Percentiles rank a stretch among this genome's conserved stretches.
These are phyloP conservation scores for Cheilosia impressa DNA, from an alignment of 2,888 invertebrate species.

Conservation along the genomic window DNA sequence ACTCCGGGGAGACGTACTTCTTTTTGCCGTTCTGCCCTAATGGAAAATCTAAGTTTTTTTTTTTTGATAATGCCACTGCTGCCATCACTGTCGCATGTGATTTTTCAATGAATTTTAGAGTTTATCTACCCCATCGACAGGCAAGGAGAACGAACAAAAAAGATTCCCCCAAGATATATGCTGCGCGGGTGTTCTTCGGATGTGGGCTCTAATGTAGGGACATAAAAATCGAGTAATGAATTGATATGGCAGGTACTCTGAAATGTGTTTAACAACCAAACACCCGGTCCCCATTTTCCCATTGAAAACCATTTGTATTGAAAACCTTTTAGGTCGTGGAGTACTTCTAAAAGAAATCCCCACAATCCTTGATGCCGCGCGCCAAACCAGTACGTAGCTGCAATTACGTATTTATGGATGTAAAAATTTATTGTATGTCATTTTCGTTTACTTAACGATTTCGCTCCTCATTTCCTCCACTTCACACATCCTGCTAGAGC, in stretches of 20 bases:
- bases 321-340: constrained; percentile 36
- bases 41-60: constrained; percentile 40
- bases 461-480: constrained; percentile 16
- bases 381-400: no score
- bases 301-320: constrained; percentile 8
- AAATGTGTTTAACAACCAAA: constrained; percentile 54
- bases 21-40: constrained; percentile 13
- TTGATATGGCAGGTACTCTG: constrained; percentile 56
- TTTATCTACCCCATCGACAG: background rate
- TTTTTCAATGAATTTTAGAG: constrained; percentile 52
- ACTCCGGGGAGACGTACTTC: background rate
- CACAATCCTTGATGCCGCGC: no score
- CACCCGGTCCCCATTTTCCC: background rate
- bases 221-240: constrained; percentile 53
- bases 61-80: background rate
- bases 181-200: constrained; percentile 2
- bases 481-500: constrained; percentile 21
- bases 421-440: background rate
- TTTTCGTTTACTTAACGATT: constrained; percentile 1
- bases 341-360: constrained; percentile 1
- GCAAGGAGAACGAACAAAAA: background rate
- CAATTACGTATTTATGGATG: background rate
- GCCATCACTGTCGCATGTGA: constrained; percentile 27
- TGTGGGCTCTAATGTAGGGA: constrained; percentile 23
- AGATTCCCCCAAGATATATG: background rate